Percentiles rank a stretch among this genome's conserved stretches.
phyloP scores from a whole-genome alignment of 2,113 vertebrate genomes.

The Formicarius rufipectus region DNA sequence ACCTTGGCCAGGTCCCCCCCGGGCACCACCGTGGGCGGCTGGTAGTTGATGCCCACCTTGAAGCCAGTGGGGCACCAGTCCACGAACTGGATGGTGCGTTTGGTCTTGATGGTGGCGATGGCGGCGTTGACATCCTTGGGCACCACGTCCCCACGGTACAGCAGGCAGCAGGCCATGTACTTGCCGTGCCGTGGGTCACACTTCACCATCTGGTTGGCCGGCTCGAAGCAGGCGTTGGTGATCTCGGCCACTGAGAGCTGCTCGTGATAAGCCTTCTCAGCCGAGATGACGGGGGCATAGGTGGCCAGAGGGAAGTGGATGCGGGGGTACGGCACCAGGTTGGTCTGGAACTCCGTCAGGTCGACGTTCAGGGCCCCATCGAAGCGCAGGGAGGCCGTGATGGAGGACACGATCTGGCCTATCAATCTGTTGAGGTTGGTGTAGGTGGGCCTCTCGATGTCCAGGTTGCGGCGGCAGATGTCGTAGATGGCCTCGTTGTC shows the following conservation, averaged over 20 bases:
- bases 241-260: background rate
- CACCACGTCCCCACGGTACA: constrained; percentile 69
- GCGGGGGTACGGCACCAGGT: constrained; percentile 75
- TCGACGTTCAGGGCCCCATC: background rate
- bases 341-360: constrained; percentile 79
- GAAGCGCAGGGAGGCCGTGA: constrained; percentile 32
- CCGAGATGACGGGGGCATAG: constrained; percentile 65
- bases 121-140: constrained; percentile 70
- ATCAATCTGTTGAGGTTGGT: constrained; percentile 68
- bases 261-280: constrained; percentile 73
- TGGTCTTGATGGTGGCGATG: constrained; percentile 62
- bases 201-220: background rate
- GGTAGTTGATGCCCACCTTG: constrained; percentile 88
- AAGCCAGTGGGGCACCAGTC: constrained; percentile 87
- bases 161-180: background rate
- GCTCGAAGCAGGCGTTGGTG: constrained; percentile 20
- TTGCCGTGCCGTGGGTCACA: background rate
- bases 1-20: constrained; percentile 82
- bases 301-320: constrained; percentile 57
- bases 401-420: background rate
- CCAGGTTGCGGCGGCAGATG: constrained; percentile 63
- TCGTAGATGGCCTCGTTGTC: constrained; percentile 82
- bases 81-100: constrained; percentile 52
- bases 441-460: constrained; percentile 60
- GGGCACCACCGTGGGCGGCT: constrained; percentile 83